These are phyloP conservation scores for Grammomys dolichurus DNA, from an alignment of 2,113 vertebrate genomes.

Conservation along the genomic window DNA sequence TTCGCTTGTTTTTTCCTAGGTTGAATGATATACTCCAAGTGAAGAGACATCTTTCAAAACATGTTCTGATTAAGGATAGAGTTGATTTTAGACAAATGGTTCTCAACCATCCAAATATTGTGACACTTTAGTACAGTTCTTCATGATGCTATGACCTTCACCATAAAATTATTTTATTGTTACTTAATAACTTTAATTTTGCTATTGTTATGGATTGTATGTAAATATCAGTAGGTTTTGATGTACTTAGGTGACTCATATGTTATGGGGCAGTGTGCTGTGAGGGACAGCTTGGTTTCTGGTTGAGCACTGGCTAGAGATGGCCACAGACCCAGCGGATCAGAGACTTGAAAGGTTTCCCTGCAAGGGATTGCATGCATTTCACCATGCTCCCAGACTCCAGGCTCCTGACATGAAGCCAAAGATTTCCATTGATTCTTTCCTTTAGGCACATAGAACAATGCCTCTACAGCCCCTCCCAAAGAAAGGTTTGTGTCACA, in stretches of 20 bases:
- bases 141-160: not conserved
- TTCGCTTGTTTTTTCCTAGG: not conserved
- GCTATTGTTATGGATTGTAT: not conserved
- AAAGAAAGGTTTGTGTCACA: too few relatives aligned
- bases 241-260: not conserved
- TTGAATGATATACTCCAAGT: constrained; percentile 19
- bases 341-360: too few relatives aligned
- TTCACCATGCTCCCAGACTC: too few relatives aligned
- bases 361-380: too few relatives aligned
- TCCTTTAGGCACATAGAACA: too few relatives aligned
- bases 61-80: not conserved
- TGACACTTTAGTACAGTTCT: not conserved
- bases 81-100: not conserved
- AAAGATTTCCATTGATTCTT: too few relatives aligned
- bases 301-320: too few relatives aligned
- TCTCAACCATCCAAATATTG: not conserved
- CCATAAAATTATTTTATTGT: not conserved
- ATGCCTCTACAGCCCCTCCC: too few relatives aligned
- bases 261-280: not conserved
- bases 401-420: too few relatives aligned
- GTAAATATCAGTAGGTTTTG: not conserved
- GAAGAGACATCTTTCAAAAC: not conserved
- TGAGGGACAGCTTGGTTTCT: too few relatives aligned
- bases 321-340: too few relatives aligned
- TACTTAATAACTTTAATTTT: not conserved